phyloP scores from a whole-genome alignment of 2,888 invertebrate genomes.

The Nomada fucata region DNA sequence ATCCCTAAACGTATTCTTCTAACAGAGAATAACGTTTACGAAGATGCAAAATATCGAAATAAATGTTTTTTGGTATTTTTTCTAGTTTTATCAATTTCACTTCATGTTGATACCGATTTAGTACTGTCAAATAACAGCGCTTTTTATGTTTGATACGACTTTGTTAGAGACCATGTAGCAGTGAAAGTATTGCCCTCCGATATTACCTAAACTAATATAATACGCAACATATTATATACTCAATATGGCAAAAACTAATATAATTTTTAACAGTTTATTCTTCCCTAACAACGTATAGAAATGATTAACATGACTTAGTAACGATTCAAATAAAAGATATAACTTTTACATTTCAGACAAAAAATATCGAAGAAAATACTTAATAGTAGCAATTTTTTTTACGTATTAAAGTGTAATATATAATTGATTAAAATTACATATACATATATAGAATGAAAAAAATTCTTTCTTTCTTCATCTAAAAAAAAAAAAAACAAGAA shows the following conservation, averaged over 20 bases:
- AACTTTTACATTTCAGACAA: not conserved
- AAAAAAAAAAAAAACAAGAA: too few relatives aligned
- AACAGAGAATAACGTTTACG: not conserved
- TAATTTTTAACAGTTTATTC: not conserved
- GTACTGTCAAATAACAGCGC: not conserved
- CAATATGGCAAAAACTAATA: conserved; percentile 25
- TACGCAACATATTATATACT: conserved; percentile 32
- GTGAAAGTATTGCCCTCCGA: too few relatives aligned
- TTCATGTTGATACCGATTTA: not conserved
- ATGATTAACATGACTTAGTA: not conserved
- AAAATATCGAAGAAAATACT: not conserved
- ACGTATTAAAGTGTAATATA: not conserved
- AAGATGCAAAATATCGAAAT: not conserved
- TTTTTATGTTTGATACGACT: conserved; percentile 6
- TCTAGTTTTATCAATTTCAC: not conserved
- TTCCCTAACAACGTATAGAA: conserved; percentile 6
- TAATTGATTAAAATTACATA: too few relatives aligned
- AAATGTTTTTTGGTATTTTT: not conserved
- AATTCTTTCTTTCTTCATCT: too few relatives aligned
- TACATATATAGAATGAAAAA: too few relatives aligned
- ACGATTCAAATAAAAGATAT: not conserved
- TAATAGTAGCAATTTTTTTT: not conserved
- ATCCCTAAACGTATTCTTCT: not conserved
- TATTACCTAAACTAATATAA: not conserved
- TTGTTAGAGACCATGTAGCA: not conserved